These are phyloP conservation scores for Apolygus lucorum DNA, from an alignment of 1,140 invertebrate species.

Conservation along the genomic window DNA sequence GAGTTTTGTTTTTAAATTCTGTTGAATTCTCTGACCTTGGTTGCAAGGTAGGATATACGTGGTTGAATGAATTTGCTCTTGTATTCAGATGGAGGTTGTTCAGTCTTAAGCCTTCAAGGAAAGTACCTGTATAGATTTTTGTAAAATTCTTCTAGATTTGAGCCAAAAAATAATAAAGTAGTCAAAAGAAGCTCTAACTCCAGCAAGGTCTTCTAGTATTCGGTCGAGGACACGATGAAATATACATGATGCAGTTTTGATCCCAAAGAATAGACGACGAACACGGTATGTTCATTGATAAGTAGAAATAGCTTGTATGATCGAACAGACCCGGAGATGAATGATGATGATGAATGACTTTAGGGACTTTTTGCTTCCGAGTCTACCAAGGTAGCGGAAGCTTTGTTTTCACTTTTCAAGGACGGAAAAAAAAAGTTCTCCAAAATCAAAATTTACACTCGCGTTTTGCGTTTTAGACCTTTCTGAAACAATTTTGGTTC, in stretches of 20 bases:
- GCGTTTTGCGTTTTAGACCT: too few relatives aligned
- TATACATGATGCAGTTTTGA: background rate
- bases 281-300: too few relatives aligned
- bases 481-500: too few relatives aligned
- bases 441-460: too few relatives aligned
- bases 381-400: too few relatives aligned
- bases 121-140: background rate
- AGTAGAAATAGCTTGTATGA: too few relatives aligned
- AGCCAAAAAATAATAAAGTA: background rate
- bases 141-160: background rate
- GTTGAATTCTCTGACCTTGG: background rate
- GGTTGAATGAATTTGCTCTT: background rate
- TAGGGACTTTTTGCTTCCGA: too few relatives aligned
- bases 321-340: too few relatives aligned
- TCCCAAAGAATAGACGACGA: background rate
- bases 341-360: too few relatives aligned
- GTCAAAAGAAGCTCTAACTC: slow-evolving; percentile 7
- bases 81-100: background rate
- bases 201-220: background rate
- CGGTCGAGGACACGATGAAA: slow-evolving; percentile 3
- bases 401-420: too few relatives aligned
- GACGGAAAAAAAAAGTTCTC: too few relatives aligned
- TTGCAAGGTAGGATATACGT: background rate
- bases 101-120: background rate
- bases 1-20: background rate